These are phyloP conservation scores for Cettia cetti DNA, from an alignment of 2,113 vertebrate genomes.

Conservation along the genomic window DNA sequence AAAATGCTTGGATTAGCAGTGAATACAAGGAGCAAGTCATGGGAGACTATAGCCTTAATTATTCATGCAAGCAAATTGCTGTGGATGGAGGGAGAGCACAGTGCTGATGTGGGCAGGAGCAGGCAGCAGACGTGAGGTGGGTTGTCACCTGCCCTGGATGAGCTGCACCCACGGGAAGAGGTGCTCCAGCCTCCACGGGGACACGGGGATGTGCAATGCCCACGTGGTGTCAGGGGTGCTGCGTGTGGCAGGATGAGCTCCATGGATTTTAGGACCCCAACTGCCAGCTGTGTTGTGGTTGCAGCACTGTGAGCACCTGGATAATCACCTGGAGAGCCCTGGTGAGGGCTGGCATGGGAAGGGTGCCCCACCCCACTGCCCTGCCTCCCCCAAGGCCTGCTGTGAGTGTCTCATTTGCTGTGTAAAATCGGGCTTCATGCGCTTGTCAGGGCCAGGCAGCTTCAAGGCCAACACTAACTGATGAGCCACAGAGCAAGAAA, in stretches of 20 bases:
- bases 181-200: rapidly evolving
- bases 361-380: rapidly evolving
- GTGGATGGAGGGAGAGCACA: neutral
- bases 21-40: neutral
- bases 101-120: neutral
- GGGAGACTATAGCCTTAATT: neutral
- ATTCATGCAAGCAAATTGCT: neutral
- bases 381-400: neutral
- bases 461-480: neutral
- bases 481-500: neutral
- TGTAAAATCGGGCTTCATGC: neutral
- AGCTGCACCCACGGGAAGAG: neutral
- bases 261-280: rapidly evolving
- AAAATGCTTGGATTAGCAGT: neutral
- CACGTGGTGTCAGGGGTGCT: rapidly evolving
- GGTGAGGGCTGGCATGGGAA: rapidly evolving
- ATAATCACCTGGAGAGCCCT: neutral
- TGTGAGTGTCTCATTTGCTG: neutral
- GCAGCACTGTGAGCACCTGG: neutral
- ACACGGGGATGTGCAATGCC: neutral
- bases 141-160: neutral
- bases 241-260: rapidly evolving
- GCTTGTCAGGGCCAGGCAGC: neutral
- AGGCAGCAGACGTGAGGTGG: rapidly evolving
- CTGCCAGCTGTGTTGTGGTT: rapidly evolving